A percentile compares a stretch with the other conserved stretches of the same genome.
phyloP scores from a whole-genome alignment of 2,113 vertebrate genomes.

The Malurus melanocephalus region DNA sequence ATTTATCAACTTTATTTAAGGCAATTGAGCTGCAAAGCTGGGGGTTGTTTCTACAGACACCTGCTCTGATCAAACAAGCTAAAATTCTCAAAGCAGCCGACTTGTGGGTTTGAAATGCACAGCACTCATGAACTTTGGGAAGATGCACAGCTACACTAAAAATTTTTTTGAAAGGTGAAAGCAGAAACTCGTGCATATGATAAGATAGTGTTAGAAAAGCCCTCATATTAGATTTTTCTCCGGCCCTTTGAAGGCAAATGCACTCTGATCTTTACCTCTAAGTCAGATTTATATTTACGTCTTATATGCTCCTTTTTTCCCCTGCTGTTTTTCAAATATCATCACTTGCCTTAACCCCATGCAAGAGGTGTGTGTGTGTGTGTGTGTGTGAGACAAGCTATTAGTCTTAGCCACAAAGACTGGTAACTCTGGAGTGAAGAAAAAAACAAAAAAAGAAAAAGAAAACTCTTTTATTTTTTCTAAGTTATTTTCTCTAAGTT shows the following conservation, averaged over 20 bases:
- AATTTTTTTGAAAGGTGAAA: conserved; percentile 10
- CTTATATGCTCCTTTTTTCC: not conserved
- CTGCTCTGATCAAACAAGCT: not conserved
- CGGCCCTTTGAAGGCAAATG: conserved; percentile 12
- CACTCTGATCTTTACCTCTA: not conserved
- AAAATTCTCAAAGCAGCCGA: not conserved
- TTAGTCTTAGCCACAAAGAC: not conserved
- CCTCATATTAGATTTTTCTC: conserved; percentile 36
- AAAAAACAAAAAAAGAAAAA: too few species aligned
- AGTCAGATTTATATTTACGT: conserved; percentile 20
- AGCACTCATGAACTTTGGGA: not conserved
- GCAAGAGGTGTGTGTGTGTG: not conserved
- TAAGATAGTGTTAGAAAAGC: not conserved
- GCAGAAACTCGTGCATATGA: not conserved
- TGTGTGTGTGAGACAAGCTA: not conserved
- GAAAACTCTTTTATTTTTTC: not conserved
- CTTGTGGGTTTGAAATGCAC: not conserved
- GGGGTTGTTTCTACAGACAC: not conserved
- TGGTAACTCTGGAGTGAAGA: not conserved
- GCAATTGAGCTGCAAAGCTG: not conserved
- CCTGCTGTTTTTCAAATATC: not conserved
- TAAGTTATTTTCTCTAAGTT: not conserved
- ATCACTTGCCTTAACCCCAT: not conserved
- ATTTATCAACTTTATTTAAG: not conserved
- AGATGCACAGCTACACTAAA: not conserved